phyloP scores from a whole-genome alignment of 1,140 invertebrate genomes.

The Bilobella aurantiaca region DNA sequence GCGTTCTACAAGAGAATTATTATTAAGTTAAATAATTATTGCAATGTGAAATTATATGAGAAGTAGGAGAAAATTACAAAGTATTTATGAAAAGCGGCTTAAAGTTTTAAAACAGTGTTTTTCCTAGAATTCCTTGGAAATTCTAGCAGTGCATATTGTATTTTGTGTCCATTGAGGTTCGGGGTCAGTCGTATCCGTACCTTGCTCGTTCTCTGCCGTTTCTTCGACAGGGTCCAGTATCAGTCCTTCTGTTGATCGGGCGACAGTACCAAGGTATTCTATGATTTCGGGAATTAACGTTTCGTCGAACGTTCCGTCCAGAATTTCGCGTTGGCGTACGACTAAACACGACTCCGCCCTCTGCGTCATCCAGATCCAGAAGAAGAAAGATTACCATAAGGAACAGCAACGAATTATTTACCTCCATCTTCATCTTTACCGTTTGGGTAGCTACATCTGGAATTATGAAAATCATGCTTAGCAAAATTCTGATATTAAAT shows the following conservation, averaged over 20 bases:
- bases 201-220: not conserved
- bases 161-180: no score
- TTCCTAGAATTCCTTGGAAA: not conserved
- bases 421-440: no score
- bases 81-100: no score
- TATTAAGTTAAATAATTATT: no score
- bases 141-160: not conserved
- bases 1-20: no score
- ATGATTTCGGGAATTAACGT: not conserved
- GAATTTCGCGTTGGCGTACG: not conserved
- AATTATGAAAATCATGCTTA: not conserved
- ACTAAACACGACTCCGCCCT: not conserved
- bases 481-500: not conserved
- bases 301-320: not conserved
- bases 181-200: slow-evolving; percentile 1
- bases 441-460: not conserved
- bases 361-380: not conserved
- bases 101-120: no score
- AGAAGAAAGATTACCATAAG: not conserved
- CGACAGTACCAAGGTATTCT: slow-evolving; percentile 11
- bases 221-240: not conserved
- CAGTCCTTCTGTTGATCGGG: not conserved
- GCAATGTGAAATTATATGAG: no score
- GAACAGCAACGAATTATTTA: not conserved
- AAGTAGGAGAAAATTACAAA: no score